These are phyloP conservation scores for Falco rusticolus DNA, from an alignment of 2,797 vertebrate species.

Conservation along the genomic window DNA sequence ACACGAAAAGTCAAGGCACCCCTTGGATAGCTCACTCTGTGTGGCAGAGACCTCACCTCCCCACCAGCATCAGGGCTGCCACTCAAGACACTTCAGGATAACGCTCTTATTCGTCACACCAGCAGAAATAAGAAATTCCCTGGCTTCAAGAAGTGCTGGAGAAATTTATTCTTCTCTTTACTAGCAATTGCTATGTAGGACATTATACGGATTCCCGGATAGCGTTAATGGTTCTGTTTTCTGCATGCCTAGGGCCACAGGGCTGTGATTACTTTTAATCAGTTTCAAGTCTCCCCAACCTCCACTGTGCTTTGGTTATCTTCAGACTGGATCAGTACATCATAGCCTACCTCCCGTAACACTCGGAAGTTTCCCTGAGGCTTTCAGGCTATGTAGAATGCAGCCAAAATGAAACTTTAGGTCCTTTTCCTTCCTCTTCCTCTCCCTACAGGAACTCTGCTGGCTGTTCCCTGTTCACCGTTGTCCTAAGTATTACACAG, in stretches of 20 bases:
- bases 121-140: slow-evolving; percentile 37
- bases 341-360: slow-evolving; percentile 6
- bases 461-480: not conserved
- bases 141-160: not conserved
- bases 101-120: slow-evolving; percentile 5
- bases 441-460: slow-evolving; percentile 1
- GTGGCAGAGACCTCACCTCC: not conserved
- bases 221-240: slow-evolving; percentile 60
- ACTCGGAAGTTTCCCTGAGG: slow-evolving; percentile 46
- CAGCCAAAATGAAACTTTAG: slow-evolving; percentile 50
- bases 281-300: slow-evolving; percentile 65
- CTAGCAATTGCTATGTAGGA: slow-evolving; percentile 58
- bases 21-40: not conserved
- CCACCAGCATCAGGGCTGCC: slow-evolving; percentile 18
- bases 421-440: not conserved
- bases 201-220: slow-evolving; percentile 52
- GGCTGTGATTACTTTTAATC: slow-evolving; percentile 68
- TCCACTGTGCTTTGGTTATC: slow-evolving; percentile 51
- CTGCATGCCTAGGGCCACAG: slow-evolving; percentile 51
- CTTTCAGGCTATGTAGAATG: slow-evolving; percentile 29
- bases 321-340: slow-evolving; percentile 54
- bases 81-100: not conserved
- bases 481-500: not conserved
- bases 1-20: not conserved
- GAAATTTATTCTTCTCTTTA: slow-evolving; percentile 20